Evolutionary conservation across 2,888 invertebrate species (phyloP), one percentile per base, ranked within the genome.

Genomic region (Opisthograptis luteolata): DNA sequence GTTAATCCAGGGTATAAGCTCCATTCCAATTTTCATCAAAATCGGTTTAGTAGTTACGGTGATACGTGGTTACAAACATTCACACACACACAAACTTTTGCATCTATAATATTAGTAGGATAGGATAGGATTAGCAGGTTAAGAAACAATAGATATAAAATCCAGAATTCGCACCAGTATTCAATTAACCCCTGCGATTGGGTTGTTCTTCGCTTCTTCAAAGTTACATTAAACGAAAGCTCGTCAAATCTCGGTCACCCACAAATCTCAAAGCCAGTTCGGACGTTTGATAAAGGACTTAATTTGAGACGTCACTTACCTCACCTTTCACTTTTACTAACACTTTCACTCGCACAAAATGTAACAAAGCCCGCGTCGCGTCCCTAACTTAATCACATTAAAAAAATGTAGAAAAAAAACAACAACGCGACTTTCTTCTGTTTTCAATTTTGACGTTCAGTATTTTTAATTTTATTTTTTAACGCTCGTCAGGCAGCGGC

Each of bases 321-420:
- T 61, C 63, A 61, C 84, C 88, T 88, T 88, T 88, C 88, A 88
- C 88, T 88, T 83, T 81, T 82, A 77, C 65, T 75, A 78, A 66
- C 82, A 87, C 88, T 88, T 88, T 87, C 88, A 86, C 88, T 84
- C 50, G 42, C 62, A 58, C 60, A 54, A 59, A 66, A 55, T 22
- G 55, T 39, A 67, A 58, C 56, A 42, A 55, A 45, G 34, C 24
- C 56, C 39, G 43, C 55, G 54, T 39, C 32, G 47, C 34, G 9
- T 40, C 20, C 12, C 15, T 32, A 42, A 30, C 30, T 24, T 34
- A 14, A 43, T 17, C 14, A 20, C 15, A 27, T 43, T 28, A 37
- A 31, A 60, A 55, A 54, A 43, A 54, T n/a, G n/a, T n/a, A 37
- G 24, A 32, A 17, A 40, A 41, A 42, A 56, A 43, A 34, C 50